These are phyloP conservation scores for Euzetes globulus DNA, from an alignment of 2,888 invertebrate genomes.

Conservation along the genomic window DNA sequence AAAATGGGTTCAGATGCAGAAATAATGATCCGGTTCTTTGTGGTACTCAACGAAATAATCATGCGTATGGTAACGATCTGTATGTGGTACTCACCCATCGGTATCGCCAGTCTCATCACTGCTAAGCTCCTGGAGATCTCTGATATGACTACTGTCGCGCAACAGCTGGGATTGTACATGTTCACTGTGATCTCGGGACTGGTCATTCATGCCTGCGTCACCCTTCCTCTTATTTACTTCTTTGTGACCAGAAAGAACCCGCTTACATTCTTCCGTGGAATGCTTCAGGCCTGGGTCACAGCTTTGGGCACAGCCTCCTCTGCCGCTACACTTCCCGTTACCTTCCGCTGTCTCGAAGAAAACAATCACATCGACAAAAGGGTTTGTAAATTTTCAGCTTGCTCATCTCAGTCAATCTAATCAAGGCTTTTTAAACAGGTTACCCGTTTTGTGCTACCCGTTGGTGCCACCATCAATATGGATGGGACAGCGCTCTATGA, in stretches of 20 bases:
- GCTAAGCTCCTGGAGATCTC: conserved; percentile 60
- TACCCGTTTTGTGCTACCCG: conserved; percentile 56
- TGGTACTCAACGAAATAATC: conserved; percentile 55
- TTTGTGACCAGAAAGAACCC: conserved; percentile 56
- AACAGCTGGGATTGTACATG: conserved; percentile 59
- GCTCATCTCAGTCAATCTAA: no score
- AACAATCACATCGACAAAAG: conserved; percentile 58
- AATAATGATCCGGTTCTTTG: conserved; percentile 57
- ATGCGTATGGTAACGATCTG: conserved; percentile 57
- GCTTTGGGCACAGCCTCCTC: conserved; percentile 62
- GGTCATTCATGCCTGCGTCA: conserved; percentile 56
- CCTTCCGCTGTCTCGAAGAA: conserved; percentile 60
- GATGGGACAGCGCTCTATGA: conserved; percentile 54
- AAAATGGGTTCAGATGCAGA: conserved; percentile 54
- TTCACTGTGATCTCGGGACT: conserved; percentile 54
- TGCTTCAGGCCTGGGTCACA: conserved; percentile 60
- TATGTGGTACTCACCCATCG: conserved; percentile 62
- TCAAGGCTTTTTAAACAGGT: no score
- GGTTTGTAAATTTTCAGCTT: no score
- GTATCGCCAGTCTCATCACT: conserved; percentile 60
- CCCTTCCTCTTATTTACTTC: conserved; percentile 57
- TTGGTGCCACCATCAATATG: conserved; percentile 49
- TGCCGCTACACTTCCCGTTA: conserved; percentile 60
- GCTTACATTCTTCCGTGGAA: conserved; percentile 54
- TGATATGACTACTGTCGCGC: conserved; percentile 56